Evolutionary conservation across 2,797 vertebrate species (phyloP).

Genomic region (Girardinus metallicus): DNA sequence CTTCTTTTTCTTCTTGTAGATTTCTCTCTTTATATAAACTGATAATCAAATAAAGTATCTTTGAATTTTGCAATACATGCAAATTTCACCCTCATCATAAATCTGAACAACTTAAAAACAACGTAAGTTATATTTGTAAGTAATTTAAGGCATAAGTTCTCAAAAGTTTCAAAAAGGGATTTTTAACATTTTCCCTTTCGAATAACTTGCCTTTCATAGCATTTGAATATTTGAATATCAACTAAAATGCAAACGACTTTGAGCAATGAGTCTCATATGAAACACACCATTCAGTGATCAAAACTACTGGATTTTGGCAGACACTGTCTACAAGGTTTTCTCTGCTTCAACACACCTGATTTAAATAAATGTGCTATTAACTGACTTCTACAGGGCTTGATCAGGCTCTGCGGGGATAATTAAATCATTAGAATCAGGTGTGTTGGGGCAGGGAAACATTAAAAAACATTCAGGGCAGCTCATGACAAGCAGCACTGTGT

Average conservation of each 20-base stretch:
- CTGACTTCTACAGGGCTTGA: neutral
- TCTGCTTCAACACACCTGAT: neutral
- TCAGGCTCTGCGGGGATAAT: neutral
- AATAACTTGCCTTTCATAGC: neutral
- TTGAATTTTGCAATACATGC: neutral
- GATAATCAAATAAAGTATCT: neutral
- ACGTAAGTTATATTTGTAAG: neutral
- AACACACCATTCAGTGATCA: neutral
- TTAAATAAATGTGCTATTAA: neutral
- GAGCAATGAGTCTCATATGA: neutral
- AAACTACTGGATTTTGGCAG: neutral
- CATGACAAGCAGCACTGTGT: neutral
- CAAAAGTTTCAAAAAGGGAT: neutral
- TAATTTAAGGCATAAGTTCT: neutral
- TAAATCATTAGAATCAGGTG: neutral
- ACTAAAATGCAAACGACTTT: neutral
- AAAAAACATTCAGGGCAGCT: neutral
- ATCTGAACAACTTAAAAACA: neutral
- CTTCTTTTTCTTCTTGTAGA: neutral
- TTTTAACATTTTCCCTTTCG: neutral
- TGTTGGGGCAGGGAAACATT: neutral
- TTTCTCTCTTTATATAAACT: neutral
- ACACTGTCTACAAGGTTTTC: neutral
- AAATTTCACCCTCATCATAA: neutral
- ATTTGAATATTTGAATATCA: neutral